Evolutionary conservation across 2,113 vertebrate species (phyloP), one percentile per base, ranked within the genome.

Genomic region (Tor tambroides): DNA sequence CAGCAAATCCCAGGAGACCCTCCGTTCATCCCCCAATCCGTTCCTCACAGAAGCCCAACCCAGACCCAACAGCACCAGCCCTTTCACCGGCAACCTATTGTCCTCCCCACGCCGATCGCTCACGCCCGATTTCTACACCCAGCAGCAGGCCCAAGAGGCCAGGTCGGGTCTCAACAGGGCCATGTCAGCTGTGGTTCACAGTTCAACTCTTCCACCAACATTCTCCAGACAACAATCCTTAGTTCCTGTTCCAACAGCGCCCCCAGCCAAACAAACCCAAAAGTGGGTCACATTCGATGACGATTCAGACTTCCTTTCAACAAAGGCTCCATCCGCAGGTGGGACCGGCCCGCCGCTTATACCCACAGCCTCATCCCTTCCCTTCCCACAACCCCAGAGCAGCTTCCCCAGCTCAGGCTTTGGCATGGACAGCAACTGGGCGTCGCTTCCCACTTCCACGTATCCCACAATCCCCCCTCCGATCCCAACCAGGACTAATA

Each of bases 271-370:
- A 61, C 88, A 93, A 32, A 5, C 89, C 92, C 94, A 94, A 93
- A 96, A 94, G 61, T 99, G 98, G 98, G 97, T 99, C 89, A 99
- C 96, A 23, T 95, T 96, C 6, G 94, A 94, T 80, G 94, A 96
- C 0, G 93, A 94, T 74, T 89, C 85, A 6, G 85, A 90, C 78
- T 93, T 89, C 6, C 32, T 9, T 19, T 69, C 84, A 38, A 56
- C 14, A 72, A 82, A 54, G 81, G 23, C 79, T 43, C 11, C 71
- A 21, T 84, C 89, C 30, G 86, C 88, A 85, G 83, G 85, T 3
- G 71, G 43, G 14, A 32, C 78, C 6, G 86, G 90, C n/a, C 82
- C 85, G 41, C 85, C 91, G 5, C 19, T 90, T 41, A 74, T 86
- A 35, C 43, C 61, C 71, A 61, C 89, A 21, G 82, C 86, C 3